These are phyloP conservation scores for Synergus gifuensis DNA, from an alignment of 2,888 invertebrate species.

Conservation along the genomic window DNA sequence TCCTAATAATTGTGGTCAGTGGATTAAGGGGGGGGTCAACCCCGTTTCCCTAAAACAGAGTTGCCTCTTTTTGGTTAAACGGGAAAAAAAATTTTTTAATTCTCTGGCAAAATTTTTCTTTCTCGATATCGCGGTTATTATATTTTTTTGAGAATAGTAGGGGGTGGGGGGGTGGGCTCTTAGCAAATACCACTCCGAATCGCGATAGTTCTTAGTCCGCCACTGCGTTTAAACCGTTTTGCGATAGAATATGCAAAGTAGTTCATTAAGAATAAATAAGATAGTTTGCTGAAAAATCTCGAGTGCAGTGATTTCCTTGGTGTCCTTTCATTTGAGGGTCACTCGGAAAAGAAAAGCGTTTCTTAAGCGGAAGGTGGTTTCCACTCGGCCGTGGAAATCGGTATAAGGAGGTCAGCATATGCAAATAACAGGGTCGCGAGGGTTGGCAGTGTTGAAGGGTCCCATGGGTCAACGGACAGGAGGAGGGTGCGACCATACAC, in stretches of 20 bases:
- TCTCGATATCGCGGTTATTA: no score
- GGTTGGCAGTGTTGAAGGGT: slow-evolving; percentile 61
- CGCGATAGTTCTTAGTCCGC: no score
- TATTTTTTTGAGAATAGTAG: no score
- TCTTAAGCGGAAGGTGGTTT: slow-evolving; percentile 52
- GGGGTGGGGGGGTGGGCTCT: no score
- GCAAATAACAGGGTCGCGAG: slow-evolving; percentile 71
- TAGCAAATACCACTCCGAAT: no score
- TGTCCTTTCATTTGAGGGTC: not conserved
- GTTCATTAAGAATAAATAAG: not conserved
- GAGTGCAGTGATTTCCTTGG: slow-evolving; percentile 3
- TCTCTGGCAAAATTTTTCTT: no score
- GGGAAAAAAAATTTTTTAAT: no score
- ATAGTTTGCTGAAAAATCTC: not conserved
- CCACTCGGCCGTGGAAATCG: slow-evolving; percentile 64
- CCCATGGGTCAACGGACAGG: slow-evolving; percentile 62
- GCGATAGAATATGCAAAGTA: not conserved
- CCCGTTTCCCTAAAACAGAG: no score
- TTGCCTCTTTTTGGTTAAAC: no score
- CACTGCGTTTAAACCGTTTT: no score
- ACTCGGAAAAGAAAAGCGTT: slow-evolving; percentile 12
- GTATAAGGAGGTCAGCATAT: slow-evolving; percentile 69
- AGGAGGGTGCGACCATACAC: slow-evolving; percentile 54
- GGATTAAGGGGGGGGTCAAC: no score
- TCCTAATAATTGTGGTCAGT: no score